Base-by-base conservation (phyloP, 2,113 vertebrate genomes). In the Ploceus nigricollis region DNA sequence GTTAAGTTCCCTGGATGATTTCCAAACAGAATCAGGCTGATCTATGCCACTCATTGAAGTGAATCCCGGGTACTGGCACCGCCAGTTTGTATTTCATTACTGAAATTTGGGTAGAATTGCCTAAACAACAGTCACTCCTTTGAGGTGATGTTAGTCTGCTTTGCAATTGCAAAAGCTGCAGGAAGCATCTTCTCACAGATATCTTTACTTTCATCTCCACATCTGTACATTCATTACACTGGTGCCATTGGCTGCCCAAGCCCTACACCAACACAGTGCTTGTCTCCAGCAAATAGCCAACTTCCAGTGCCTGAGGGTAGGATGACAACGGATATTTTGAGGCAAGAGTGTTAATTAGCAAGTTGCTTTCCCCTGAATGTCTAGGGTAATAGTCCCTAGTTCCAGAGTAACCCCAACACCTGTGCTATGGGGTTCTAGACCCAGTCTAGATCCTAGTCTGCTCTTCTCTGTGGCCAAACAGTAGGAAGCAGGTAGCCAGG, bases 201-300 rank as follows among this genome's bases (percentile, higher is more conserved):
- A 31, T 19, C 71, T 28, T 37, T 44, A 9, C 35, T 72, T 80
- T 61, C 13, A 9, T 13, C 54, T 73, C 37, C 45, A 13, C 18
- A 54, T 18, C 35, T 33, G 18, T 18, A 21, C 8, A 1, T 33
- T 39, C 0, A 3, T 45, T 39, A 21, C 1, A 1, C 39, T 39
- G 35, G 35, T 45, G 33, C 54, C 11, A 6, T 28, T 0, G 0
- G 17, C 27, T 5, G 4, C 54, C 25, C 17, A 33, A 57, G 54
- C 21, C 25, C 28, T 44, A 48, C 35, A 44, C 16, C n/a, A 50
- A 7, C 16, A 22, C 19, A n/a, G 15, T 13, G 10, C 33, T 75
- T 35, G 63, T 56, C 33, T 39, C 19, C 61, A 65, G 24, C 33
- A 56, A 56, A 68, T 14, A 64, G 51, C 3, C 13, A 68, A 0